These are phyloP conservation scores for Puntigrus tetrazona DNA, from an alignment of 2,113 vertebrate genomes.

Conservation along the genomic window DNA sequence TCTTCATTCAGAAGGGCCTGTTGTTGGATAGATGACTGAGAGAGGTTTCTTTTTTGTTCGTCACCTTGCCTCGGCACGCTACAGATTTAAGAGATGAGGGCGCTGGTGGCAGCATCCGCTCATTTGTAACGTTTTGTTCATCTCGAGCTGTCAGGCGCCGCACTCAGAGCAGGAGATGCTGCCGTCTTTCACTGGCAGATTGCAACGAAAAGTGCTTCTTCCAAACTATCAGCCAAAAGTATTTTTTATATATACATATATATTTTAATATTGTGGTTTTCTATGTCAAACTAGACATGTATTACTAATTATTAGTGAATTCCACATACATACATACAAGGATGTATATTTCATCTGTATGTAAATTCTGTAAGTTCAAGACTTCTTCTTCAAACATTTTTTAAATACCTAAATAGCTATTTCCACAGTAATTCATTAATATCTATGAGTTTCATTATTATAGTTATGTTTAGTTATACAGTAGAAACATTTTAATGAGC, in stretches of 20 bases:
- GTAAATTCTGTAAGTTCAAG: not conserved
- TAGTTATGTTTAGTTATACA: slow-evolving; percentile 3
- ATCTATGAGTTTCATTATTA: not conserved
- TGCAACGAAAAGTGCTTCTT: not conserved
- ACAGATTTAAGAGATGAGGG: slow-evolving; percentile 41
- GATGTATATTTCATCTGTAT: not conserved
- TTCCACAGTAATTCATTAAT: not conserved
- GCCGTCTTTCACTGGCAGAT: not conserved
- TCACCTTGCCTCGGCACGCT: slow-evolving; percentile 11
- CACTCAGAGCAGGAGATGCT: not conserved
- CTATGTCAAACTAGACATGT: no score
- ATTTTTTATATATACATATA: no score
- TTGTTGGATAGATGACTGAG: slow-evolving; percentile 20
- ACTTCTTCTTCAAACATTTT: not conserved
- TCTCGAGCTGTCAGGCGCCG: not conserved
- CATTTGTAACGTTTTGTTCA: slow-evolving; percentile 36
- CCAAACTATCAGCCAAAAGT: not conserved
- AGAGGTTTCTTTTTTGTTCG: slow-evolving; percentile 36
- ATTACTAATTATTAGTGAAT: no score
- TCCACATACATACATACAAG: no score
- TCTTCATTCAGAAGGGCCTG: slow-evolving; percentile 45
- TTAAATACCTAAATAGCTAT: not conserved
- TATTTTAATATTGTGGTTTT: no score
- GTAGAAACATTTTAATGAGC: slow-evolving; percentile 3
- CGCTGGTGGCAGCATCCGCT: slow-evolving; percentile 19